Conservation (phyloP, 1,140 invertebrate species). For the Cotesia glomerata region DNA sequence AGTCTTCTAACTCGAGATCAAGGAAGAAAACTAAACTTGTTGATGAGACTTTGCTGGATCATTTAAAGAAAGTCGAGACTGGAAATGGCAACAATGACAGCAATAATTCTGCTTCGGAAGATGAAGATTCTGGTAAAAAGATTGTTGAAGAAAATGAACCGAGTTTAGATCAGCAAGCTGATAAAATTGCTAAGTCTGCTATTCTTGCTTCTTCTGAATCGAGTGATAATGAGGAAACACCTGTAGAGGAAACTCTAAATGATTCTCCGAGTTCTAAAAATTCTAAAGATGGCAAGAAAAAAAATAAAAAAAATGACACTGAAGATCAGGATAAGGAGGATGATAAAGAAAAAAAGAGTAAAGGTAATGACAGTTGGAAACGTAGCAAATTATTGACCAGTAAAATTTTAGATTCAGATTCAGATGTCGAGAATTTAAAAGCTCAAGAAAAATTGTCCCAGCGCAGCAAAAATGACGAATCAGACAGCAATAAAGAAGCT, state of each 20-base stretch:
- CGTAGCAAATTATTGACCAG: conserved; percentile 48
- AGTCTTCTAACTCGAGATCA: not conserved
- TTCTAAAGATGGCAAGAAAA: not conserved
- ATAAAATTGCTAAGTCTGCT: too few relatives aligned
- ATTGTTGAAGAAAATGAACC: not conserved
- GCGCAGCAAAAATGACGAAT: conserved; percentile 13
- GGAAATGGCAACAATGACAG: not conserved
- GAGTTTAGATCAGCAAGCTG: too few relatives aligned
- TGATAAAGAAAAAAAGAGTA: conserved; percentile 27
- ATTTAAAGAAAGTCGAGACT: not conserved
- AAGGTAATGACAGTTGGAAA: conserved; percentile 48
- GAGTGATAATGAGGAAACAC: not conserved
- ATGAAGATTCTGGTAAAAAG: not conserved
- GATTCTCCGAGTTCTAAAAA: not conserved
- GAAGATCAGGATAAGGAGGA: conserved; percentile 8
- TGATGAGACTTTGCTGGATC: not conserved
- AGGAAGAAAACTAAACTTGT: not conserved
- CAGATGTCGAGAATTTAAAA: conserved; percentile 44
- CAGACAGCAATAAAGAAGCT: conserved; percentile 31
- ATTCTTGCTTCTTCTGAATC: not conserved
- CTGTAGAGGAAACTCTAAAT: not conserved
- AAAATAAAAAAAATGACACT: conserved; percentile 26
- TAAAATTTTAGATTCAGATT: conserved; percentile 49
- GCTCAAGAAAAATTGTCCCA: conserved; percentile 31
- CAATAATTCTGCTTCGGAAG: not conserved